phyloP scores from a whole-genome alignment of 1,140 invertebrate species.

The Euglossa dilemma region DNA sequence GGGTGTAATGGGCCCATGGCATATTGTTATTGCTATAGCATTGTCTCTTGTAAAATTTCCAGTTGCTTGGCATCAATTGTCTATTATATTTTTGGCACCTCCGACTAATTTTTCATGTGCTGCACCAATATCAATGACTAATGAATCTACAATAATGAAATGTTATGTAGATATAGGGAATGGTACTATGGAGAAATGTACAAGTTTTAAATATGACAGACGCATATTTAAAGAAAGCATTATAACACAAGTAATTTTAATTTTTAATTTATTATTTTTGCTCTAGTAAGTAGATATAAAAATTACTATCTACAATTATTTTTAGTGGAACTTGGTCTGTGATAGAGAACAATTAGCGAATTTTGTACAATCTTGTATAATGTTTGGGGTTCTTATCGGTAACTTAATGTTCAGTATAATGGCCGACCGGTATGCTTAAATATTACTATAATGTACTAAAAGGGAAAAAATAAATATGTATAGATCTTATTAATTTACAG shows the following conservation, averaged over 20 bases:
- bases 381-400: constrained; percentile 89
- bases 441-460: constrained; percentile 10
- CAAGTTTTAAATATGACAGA: constrained; percentile 85
- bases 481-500: background rate
- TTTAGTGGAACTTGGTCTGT: constrained; percentile 89
- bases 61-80: constrained; percentile 86
- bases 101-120: constrained; percentile 84
- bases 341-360: constrained; percentile 85
- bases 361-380: constrained; percentile 88
- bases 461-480: constrained; percentile 7
- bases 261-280: background rate
- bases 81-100: constrained; percentile 87
- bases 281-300: background rate
- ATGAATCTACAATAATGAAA: constrained; percentile 61
- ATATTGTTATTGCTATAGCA: constrained; percentile 85
- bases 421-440: constrained; percentile 86
- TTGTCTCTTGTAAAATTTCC: constrained; percentile 86
- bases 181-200: constrained; percentile 81
- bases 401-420: constrained; percentile 89
- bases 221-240: constrained; percentile 88
- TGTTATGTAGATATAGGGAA: constrained; percentile 72
- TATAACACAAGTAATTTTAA: constrained; percentile 83
- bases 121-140: constrained; percentile 65
- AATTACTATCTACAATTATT: background rate
- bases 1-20: constrained; percentile 85